phyloP scores from a whole-genome alignment of 2,113 vertebrate species.

The Ictidomys tridecemlineatus region DNA sequence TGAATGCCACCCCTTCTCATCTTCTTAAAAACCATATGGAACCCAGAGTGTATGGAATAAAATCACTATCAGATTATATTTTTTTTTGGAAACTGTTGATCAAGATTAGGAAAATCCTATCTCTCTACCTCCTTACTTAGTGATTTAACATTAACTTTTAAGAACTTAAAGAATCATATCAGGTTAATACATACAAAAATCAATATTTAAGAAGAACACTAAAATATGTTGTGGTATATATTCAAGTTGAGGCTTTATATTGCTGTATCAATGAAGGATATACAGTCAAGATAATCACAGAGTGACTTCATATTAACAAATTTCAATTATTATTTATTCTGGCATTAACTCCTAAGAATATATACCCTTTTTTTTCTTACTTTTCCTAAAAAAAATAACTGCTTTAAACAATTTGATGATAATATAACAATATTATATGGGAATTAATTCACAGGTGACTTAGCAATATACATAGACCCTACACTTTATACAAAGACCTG shows the following conservation, averaged over 20 bases:
- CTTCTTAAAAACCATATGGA: background rate
- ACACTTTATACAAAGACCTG: background rate
- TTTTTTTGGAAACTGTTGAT: conserved; percentile 35
- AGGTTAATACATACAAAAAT: conserved; percentile 26
- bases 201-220: background rate
- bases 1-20: conserved; percentile 25
- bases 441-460: background rate
- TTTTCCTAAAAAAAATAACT: background rate
- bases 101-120: background rate
- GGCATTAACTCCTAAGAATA: background rate
- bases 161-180: background rate
- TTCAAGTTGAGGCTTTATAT: background rate
- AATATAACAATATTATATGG: background rate
- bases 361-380: background rate
- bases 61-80: conserved; percentile 21
- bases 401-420: background rate
- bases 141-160: conserved; percentile 6
- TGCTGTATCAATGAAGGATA: background rate
- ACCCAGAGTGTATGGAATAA: conserved; percentile 52
- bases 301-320: background rate
- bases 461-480: background rate
- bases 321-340: background rate
- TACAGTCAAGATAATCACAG: background rate
- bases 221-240: background rate
- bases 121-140: background rate